phyloP scores from a whole-genome alignment of 2,888 invertebrate genomes.

The Stenodema calcarata region DNA sequence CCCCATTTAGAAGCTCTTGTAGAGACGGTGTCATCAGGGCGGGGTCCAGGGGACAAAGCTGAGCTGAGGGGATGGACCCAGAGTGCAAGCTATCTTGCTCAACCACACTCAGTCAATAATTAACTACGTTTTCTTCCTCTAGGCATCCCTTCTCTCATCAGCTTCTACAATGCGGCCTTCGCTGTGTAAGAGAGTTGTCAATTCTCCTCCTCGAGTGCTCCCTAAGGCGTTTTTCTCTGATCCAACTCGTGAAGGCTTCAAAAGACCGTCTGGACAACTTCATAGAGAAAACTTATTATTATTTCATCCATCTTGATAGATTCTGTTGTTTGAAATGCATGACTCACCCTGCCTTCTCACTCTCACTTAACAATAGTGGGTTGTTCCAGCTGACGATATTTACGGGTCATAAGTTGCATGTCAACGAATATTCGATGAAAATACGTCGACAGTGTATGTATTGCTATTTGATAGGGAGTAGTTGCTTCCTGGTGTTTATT shows the following conservation, averaged over 20 bases:
- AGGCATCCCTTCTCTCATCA: conserved; percentile 42
- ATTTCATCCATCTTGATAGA: too few relatives aligned
- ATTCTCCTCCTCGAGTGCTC: conserved; percentile 9
- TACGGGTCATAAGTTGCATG: too few relatives aligned
- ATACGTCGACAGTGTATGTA: too few relatives aligned
- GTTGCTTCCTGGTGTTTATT: too few relatives aligned
- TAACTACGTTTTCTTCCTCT: conserved; percentile 48
- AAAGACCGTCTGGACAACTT: too few relatives aligned
- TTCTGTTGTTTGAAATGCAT: too few relatives aligned
- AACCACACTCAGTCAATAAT: conserved; percentile 48
- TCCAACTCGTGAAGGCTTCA: neutral
- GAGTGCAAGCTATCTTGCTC: conserved; percentile 29
- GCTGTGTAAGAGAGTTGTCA: conserved; percentile 4
- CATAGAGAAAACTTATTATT: too few relatives aligned
- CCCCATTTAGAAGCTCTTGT: conserved; percentile 35
- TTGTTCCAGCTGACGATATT: too few relatives aligned
- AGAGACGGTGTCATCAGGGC: conserved; percentile 38
- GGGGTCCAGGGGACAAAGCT: conserved; percentile 5
- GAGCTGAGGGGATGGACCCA: neutral
- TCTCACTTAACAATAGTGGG: too few relatives aligned
- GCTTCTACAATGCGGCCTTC: conserved; percentile 29
- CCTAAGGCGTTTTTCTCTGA: conserved; percentile 17
- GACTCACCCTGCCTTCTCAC: too few relatives aligned
- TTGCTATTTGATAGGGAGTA: too few relatives aligned
- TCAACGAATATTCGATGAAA: too few relatives aligned